Evolutionary conservation across 1,140 invertebrate species (phyloP).

Genomic region (Myzus persicae): DNA sequence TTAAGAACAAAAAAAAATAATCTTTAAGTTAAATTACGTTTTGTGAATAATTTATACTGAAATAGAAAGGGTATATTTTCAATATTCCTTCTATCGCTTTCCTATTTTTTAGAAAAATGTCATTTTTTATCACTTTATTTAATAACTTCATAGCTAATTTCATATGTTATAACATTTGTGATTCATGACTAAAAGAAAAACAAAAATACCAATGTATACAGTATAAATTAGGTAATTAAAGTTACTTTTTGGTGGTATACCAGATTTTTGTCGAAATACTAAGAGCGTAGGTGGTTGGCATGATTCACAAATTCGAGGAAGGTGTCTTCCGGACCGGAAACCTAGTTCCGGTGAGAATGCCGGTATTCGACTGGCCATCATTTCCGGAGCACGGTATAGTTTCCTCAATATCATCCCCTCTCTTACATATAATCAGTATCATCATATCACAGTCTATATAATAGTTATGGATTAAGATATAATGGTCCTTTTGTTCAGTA

Average conservation of each 20-base stretch:
- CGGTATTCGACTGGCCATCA: slow-evolving; percentile 5
- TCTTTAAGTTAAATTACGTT: not conserved
- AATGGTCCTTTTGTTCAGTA: slow-evolving; percentile 34
- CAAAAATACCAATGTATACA: not conserved
- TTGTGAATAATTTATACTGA: not conserved
- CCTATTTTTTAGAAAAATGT: not conserved
- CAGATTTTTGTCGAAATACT: slow-evolving; percentile 12
- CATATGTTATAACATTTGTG: not conserved
- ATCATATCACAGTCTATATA: slow-evolving; percentile 23
- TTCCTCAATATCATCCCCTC: slow-evolving; percentile 19
- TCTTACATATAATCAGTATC: not conserved
- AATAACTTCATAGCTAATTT: too few relatives aligned
- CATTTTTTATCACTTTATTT: not conserved
- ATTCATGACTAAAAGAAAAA: not conserved
- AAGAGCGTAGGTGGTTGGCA: not conserved
- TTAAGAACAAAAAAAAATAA: not conserved
- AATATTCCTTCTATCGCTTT: too few relatives aligned
- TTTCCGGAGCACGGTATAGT: slow-evolving; percentile 12
- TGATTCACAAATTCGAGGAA: not conserved
- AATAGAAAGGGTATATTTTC: not conserved
- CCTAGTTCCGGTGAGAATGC: not conserved
- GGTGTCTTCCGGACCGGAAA: slow-evolving; percentile 29
- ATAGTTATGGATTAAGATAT: slow-evolving; percentile 36
- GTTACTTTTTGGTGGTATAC: not conserved
- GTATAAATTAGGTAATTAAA: not conserved